Evolutionary conservation across 2,888 invertebrate genomes (phyloP).

Genomic region (Netelia inedita): DNA sequence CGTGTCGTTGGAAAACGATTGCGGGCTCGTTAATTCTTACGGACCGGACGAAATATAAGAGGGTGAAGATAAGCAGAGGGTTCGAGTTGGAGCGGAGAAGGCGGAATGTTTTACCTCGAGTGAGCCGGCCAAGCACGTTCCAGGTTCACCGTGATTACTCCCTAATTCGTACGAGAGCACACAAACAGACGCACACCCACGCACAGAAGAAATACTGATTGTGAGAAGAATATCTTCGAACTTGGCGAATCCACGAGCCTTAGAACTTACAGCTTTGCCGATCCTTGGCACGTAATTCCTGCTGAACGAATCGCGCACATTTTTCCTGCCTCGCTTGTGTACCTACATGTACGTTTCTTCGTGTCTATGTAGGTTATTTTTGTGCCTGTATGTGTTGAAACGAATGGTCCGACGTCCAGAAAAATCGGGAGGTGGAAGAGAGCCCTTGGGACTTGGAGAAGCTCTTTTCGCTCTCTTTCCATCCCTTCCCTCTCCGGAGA

Average conservation of each 20-base stretch:
- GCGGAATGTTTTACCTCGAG: neutral
- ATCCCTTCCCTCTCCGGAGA: conserved; percentile 11
- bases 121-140: conserved; percentile 55
- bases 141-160: conserved; percentile 67
- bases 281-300: conserved; percentile 82
- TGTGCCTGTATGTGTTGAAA: conserved; percentile 40
- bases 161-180: conserved; percentile 64
- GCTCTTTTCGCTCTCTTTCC: conserved; percentile 44
- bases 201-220: conserved; percentile 6
- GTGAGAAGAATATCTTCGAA: conserved; percentile 16
- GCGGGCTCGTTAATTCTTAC: conserved; percentile 63
- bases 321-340: conserved; percentile 13
- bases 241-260: conserved; percentile 8
- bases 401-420: conserved; percentile 48
- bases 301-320: conserved; percentile 72
- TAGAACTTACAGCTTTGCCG: conserved; percentile 60
- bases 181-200: conserved; percentile 30
- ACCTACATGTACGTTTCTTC: conserved; percentile 9
- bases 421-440: conserved; percentile 57
- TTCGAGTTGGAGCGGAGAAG: neutral
- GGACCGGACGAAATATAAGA: conserved; percentile 51
- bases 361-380: conserved; percentile 6
- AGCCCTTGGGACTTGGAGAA: conserved; percentile 65
- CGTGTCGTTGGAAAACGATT: conserved; percentile 46
- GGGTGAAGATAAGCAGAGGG: neutral